phyloP scores from a whole-genome alignment of 2,888 invertebrate genomes.

The Eupithecia inturbata region DNA sequence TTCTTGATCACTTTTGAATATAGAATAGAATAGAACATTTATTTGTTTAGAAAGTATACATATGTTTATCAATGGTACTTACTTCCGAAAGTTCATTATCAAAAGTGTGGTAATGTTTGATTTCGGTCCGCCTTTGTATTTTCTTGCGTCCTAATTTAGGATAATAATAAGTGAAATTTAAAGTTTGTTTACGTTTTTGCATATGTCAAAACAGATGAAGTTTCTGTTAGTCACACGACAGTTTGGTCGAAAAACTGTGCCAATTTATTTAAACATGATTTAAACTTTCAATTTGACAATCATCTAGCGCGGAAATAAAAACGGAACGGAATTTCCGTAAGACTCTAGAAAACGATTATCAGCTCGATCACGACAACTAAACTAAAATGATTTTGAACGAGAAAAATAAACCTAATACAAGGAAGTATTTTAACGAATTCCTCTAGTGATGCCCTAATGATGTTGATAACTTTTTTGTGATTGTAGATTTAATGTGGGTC shows the following conservation, averaged over 20 bases:
- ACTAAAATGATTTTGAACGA: constrained; percentile 2
- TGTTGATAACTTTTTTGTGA: constrained; percentile 8
- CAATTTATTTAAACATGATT: neutral
- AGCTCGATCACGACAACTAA: neutral
- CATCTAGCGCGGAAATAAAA: neutral
- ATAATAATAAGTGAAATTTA: constrained; percentile 9
- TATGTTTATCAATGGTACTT: no score
- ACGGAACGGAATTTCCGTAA: neutral
- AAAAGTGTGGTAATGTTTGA: constrained; percentile 56
- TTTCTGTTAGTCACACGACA: neutral
- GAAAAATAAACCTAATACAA: neutral
- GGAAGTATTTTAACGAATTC: constrained; percentile 5
- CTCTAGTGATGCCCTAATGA: neutral
- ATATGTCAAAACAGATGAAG: constrained; percentile 7
- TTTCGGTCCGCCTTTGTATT: constrained; percentile 9
- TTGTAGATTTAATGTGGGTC: neutral
- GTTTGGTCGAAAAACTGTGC: neutral
- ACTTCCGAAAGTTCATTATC: constrained; percentile 53
- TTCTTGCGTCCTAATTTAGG: no score
- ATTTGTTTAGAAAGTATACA: no score
- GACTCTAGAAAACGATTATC: constrained; percentile 6
- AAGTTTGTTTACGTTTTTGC: neutral
- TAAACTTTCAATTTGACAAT: neutral
- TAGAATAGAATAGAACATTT: no score
- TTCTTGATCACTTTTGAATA: constrained; percentile 1